Base-by-base conservation (phyloP, 1,140 invertebrate genomes). In the Trichonephila clavipes region DNA sequence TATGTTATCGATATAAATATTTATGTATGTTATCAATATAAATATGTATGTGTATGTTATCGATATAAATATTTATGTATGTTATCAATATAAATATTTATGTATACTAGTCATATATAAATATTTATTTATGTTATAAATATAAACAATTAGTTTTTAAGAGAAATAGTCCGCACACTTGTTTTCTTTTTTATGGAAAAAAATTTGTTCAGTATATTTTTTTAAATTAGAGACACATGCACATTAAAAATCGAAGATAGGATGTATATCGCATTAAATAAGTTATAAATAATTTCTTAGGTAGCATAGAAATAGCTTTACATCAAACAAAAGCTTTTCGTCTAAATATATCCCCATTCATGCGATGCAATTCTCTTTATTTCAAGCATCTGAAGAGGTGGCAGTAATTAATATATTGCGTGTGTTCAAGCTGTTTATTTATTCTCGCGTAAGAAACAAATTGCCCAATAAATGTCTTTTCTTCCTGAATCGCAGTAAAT, bases 381-480 rank as follows among this genome's bases (percentile, higher is more conserved):
- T 34, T 77, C 6, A 28, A 28, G 24, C 28, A 40, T 28, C 34
- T 77, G 34, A 77, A 77, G 72, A 40, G 72, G 16, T 40, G 28
- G 16, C 28, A 19, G 3, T 77, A 77, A 77, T 77, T 77, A 77
- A 77, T 77, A 77, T 77, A 77, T 77, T 77, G 72, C 72, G 34
- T 77, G 72, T 77, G 72, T 16, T 28, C 18, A 19, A 77, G 72
- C 16, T 77, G 40, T 77, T 77, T 77, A 77, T 77, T 77, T 77
- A 77, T 77, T 77, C 72, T 18, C 72, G 72, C 72, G 72, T 77
- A 77, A 77, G 72, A 77, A 77, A 77, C 28, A 77, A 77, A 77
- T 77, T 77, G 72, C 28, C 72, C 72, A 77, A 77, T 77, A 77
- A 77, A 77, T 77, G 72, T 77, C 72, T 77, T 34, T 77, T 77